phyloP scores from a whole-genome alignment of 2,797 vertebrate species.

The Rhinoraja longicauda region DNA sequence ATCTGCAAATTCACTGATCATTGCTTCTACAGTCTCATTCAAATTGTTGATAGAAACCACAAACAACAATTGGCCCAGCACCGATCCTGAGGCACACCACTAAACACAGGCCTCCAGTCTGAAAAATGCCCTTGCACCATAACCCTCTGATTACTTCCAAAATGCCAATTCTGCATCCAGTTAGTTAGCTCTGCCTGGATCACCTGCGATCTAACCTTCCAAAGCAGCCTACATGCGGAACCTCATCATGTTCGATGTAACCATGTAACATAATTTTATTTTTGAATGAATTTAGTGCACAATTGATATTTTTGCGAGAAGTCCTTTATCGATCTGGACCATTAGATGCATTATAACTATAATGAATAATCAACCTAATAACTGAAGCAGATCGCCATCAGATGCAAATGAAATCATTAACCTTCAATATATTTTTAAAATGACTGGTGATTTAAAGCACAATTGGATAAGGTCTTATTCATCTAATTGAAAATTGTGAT shows the following conservation, averaged over 20 bases:
- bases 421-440: not conserved
- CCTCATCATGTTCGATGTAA: not conserved
- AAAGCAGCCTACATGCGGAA: not conserved
- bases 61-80: no score
- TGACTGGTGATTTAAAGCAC: not conserved
- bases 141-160: no score
- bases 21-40: no score
- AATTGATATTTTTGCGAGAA: not conserved
- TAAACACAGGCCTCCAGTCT: no score
- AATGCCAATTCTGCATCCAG: no score
- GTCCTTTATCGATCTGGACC: not conserved
- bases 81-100: no score
- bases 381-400: not conserved
- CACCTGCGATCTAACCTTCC: no score
- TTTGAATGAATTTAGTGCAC: not conserved
- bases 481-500: not conserved
- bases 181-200: no score
- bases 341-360: not conserved
- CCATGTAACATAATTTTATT: not conserved
- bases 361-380: not conserved
- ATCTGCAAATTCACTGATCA: no score
- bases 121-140: no score
- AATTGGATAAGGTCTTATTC: not conserved
- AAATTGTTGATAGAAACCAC: no score
- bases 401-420: not conserved